These are phyloP conservation scores for Lasioglossum malachurum DNA, from an alignment of 2,888 invertebrate genomes.

Conservation along the genomic window DNA sequence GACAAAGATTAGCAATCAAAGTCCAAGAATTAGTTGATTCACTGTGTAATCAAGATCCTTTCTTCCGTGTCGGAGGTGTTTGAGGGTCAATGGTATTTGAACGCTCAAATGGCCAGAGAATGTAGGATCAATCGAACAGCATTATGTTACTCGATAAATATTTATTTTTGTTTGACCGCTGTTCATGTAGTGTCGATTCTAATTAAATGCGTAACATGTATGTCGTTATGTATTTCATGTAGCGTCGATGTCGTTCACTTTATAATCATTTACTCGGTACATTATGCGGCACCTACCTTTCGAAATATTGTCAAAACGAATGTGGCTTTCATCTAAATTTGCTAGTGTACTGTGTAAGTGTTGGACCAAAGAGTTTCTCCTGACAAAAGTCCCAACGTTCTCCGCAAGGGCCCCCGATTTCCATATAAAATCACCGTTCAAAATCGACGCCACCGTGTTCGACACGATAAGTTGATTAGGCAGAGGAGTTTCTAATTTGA, in stretches of 20 bases:
- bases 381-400: neutral
- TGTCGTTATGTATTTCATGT: neutral
- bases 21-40: conserved; percentile 2
- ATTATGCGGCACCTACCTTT: neutral
- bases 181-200: neutral
- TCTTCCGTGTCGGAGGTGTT: neutral
- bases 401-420: neutral
- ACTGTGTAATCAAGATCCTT: neutral
- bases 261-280: neutral
- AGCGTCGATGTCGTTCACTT: neutral
- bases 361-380: neutral
- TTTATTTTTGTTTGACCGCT: neutral
- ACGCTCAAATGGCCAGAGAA: neutral
- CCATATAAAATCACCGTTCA: neutral
- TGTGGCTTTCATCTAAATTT: neutral
- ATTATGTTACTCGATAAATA: neutral
- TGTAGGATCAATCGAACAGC: neutral
- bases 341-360: neutral
- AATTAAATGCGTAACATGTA: neutral
- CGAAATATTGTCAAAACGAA: neutral
- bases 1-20: neutral
- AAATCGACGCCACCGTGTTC: neutral
- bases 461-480: conserved; percentile 2
- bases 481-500: conserved; percentile 1
- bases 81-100: neutral